phyloP scores from a whole-genome alignment of 23 tunicate species.

The Ciona savignyi region DNA sequence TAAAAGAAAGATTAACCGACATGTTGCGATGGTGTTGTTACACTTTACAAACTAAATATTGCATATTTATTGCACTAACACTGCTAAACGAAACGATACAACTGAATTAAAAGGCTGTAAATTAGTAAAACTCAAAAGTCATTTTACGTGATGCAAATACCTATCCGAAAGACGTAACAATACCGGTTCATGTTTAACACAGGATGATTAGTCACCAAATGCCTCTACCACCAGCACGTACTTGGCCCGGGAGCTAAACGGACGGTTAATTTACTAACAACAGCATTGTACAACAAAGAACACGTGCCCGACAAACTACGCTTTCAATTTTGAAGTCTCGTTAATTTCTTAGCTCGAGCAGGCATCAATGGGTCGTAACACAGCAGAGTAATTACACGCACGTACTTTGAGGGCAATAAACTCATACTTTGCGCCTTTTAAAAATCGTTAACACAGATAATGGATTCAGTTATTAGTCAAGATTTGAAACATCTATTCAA shows the following conservation, averaged over 20 bases:
- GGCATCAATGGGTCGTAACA: not conserved
- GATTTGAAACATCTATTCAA: too few relatives aligned
- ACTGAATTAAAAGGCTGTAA: too few relatives aligned
- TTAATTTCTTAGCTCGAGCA: not conserved
- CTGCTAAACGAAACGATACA: not conserved
- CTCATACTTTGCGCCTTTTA: not conserved
- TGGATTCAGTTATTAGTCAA: too few relatives aligned
- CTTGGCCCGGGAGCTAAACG: not conserved
- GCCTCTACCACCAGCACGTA: too few relatives aligned
- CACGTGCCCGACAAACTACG: not conserved
- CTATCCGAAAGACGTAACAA: too few relatives aligned
- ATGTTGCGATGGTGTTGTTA: constrained; percentile 6
- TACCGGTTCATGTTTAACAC: too few relatives aligned
- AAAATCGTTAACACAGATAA: not conserved
- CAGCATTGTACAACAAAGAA: not conserved
- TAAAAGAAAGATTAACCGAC: constrained; percentile 66
- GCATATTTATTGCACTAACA: not conserved
- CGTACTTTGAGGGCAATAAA: not conserved
- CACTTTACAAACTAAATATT: not conserved
- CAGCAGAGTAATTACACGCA: not conserved
- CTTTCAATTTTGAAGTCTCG: not conserved
- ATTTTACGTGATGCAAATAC: not conserved
- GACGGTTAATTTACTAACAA: not conserved
- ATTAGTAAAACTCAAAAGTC: not conserved
- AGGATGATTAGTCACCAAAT: too few relatives aligned